Evolutionary conservation across 2,113 vertebrate species (phyloP), one percentile per base, ranked within the genome.

Genomic region (Manacus vitellinus): DNA sequence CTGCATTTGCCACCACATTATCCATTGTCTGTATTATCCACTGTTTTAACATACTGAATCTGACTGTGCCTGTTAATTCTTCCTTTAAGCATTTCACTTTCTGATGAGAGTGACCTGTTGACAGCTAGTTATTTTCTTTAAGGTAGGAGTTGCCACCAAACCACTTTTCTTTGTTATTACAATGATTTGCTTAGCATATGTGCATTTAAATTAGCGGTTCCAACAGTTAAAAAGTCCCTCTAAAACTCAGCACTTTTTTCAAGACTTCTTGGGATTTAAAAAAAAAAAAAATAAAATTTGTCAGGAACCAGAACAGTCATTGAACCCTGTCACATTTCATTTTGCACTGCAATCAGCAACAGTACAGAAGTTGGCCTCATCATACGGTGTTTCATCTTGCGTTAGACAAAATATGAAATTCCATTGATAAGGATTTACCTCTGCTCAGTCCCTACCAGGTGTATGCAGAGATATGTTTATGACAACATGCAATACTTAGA

Each of bases 351-450:
- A 66, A 3, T 73, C 23, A 54, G 37, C 55, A 87, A 4, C 39
- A 63, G 8, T 71, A 20, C 43, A 61, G 43, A 74, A 51, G 19
- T 54, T 86, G 46, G 43, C 31, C 12, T 88, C 21, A 30, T 46
- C 8, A 2, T 73, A 3, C 0, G 0, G 3, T 35, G 14, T 80
- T 94, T 71, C 52, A 47, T 47, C 27, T n/a, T 22, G 3, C 61
- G 16, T 75, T 90, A 77, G 74, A 91, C 41, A 91, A 94, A 89
- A 87, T 56, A 49, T 7, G 9, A 37, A 74, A 78, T 91, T 89
- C 52, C 44, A 39, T 3, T 65, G 55, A 39, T 68, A 78, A 91
- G 70, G 35, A n/a, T 44, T 73, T 63, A 30, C 3, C 6, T 71
- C 52, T 74, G 52, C 21, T 70, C 14, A 54, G 46, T 56, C 17